Conservation (phyloP, 2,888 invertebrate genomes). For the Rotaria socialis region DNA sequence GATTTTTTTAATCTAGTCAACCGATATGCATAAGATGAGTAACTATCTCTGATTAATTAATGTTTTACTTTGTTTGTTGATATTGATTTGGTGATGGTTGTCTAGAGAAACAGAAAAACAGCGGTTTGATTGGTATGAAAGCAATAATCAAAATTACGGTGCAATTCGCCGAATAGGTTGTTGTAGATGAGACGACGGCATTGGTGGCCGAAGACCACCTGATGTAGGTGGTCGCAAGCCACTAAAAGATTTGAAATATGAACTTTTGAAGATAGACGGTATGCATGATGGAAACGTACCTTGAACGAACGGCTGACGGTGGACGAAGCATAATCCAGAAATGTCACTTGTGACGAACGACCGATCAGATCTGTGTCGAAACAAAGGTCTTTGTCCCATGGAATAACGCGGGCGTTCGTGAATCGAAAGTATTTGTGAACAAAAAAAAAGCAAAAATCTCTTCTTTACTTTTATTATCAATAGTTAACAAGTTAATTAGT, state of each 20-base stretch:
- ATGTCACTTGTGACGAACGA: not conserved
- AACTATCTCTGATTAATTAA: too few relatives aligned
- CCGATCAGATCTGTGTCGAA: not conserved
- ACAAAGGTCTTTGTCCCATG: slow-evolving; percentile 3
- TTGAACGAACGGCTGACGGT: not conserved
- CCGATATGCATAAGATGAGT: too few relatives aligned
- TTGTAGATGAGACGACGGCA: not conserved
- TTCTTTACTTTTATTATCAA: too few relatives aligned
- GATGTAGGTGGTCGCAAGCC: not conserved
- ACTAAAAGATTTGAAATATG: not conserved
- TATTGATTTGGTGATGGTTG: not conserved
- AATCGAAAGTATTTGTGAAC: too few relatives aligned
- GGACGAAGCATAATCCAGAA: not conserved
- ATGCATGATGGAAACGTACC: not conserved
- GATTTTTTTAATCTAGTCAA: too few relatives aligned
- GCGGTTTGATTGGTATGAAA: too few relatives aligned
- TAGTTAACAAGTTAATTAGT: not conserved
- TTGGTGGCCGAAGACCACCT: slow-evolving; percentile 8
- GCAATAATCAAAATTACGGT: not conserved
- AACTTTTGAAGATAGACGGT: too few relatives aligned
- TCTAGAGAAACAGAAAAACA: not conserved
- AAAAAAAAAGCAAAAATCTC: too few relatives aligned
- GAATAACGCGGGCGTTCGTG: not conserved
- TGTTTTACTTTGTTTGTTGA: not conserved
- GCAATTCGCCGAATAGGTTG: not conserved